Evolutionary conservation across 2,113 vertebrate species (phyloP), one percentile per base, ranked within the genome.

Genomic region (Bathybates hornii): DNA sequence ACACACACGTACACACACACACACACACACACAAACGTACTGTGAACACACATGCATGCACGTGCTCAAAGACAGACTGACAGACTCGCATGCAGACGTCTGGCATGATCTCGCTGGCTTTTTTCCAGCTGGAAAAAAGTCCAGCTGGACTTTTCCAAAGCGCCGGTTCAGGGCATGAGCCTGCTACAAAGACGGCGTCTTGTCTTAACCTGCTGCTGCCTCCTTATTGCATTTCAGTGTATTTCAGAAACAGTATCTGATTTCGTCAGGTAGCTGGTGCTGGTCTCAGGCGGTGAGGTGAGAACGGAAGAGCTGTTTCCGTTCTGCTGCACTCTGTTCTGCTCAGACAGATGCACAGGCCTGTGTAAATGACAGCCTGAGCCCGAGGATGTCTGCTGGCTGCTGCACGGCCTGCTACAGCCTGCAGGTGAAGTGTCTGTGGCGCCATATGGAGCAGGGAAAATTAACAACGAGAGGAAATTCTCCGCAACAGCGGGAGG

Each of bases 381-480:
- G 98, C 98, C 98, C 94, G 97, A 97, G 98, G 98, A 98, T 94
- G 98, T 97, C 96, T 96, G 97, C 97, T 97, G 97, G 96, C 97
- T 98, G 97, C 97, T 96, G 97, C 97, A 96, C 96, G 88, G 97
- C 97, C 97, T 97, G 98, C 97, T 97, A 97, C 97, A 98, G 98
- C 98, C 98, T 97, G 97, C 98, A 99, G 98, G 98, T 99, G 97
- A 99, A 99, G 98, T 98, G 98, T 99, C 98, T 99, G 98, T 95
- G 98, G 97, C 97, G 98, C 98, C 98, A 99, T 99, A 99, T 99
- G 98, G 98, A 98, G 98, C 97, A 95, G 97, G 97, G 98, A 98
- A 99, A 99, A 99, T 99, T 99, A 99, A 99, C 98, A 99, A 98
- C 97, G 97, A 98, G 97, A 98, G 98, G 98, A 98, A 98, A 98